Percentiles rank a stretch among this genome's conserved stretches.
Evolutionary conservation across 1,140 invertebrate genomes (phyloP).

Genomic region (Ericerus pela): DNA sequence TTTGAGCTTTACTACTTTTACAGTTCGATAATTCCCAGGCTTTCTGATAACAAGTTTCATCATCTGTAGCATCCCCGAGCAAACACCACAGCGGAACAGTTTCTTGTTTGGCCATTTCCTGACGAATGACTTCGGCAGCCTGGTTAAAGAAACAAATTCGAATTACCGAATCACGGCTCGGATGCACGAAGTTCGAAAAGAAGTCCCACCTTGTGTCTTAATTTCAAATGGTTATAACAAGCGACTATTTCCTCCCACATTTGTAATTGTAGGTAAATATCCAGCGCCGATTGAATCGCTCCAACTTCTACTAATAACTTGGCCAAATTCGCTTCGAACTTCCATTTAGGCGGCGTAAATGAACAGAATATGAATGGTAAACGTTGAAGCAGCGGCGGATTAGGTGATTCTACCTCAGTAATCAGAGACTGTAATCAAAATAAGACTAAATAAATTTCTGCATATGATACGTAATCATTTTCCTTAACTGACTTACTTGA

Average conservation of each 20-base stretch:
- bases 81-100: slow-evolving; percentile 79
- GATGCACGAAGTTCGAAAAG: not conserved
- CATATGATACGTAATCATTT: not conserved
- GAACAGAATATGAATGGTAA: slow-evolving; percentile 39
- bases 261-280: slow-evolving; percentile 61
- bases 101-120: slow-evolving; percentile 62
- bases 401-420: slow-evolving; percentile 35
- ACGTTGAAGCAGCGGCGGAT: slow-evolving; percentile 33
- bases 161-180: not conserved
- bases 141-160: slow-evolving; percentile 28
- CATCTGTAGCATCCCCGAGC: slow-evolving; percentile 63
- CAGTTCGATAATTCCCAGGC: slow-evolving; percentile 79
- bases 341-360: slow-evolving; percentile 51
- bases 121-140: slow-evolving; percentile 73
- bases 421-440: slow-evolving; percentile 44
- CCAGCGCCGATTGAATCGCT: slow-evolving; percentile 67
- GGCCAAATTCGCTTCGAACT: slow-evolving; percentile 56
- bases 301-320: slow-evolving; percentile 65
- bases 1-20: slow-evolving; percentile 61
- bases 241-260: slow-evolving; percentile 87
- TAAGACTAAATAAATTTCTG: not conserved
- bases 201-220: slow-evolving; percentile 56
- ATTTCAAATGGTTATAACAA: slow-evolving; percentile 70
- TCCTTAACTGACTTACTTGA: slow-evolving; percentile 17
- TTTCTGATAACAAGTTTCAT: slow-evolving; percentile 55